Percentiles rank a stretch among this genome's conserved stretches.
phyloP scores from a whole-genome alignment of 2,797 vertebrate species.

The Myiotriccus ornatus region DNA sequence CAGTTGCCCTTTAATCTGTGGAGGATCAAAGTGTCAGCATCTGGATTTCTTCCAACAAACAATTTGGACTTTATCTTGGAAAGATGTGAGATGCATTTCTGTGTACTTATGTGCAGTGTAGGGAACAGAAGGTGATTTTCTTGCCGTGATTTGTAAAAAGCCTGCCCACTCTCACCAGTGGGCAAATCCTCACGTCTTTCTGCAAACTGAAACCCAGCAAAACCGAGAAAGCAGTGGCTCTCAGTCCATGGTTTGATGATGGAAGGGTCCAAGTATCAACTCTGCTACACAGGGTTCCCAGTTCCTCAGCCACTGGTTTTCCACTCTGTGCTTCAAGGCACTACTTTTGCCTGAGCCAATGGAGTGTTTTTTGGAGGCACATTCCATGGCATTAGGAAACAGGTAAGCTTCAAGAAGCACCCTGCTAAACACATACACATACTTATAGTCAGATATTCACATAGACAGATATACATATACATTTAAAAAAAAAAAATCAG shows the following conservation, averaged over 20 bases:
- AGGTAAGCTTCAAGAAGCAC: neutral
- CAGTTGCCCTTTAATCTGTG: neutral
- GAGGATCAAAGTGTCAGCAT: neutral
- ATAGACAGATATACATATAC: neutral
- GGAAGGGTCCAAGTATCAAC: neutral
- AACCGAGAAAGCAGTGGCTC: neutral
- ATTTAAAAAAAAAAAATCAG: neutral
- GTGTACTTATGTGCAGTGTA: neutral
- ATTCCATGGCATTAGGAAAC: neutral
- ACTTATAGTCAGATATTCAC: neutral
- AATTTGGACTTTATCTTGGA: neutral
- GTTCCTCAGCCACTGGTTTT: neutral
- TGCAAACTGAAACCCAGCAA: neutral
- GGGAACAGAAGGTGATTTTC: neutral
- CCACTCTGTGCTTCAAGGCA: accelerated
- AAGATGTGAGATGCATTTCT: neutral
- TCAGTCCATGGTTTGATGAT: neutral
- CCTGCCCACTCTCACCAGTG: neutral
- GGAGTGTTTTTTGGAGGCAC: neutral
- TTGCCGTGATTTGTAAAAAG: neutral
- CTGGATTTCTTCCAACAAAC: neutral
- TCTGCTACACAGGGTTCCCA: neutral
- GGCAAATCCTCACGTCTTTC: neutral
- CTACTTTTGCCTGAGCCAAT: neutral
- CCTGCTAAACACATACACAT: neutral